A percentile compares a stretch with the other conserved stretches of the same genome.
These are phyloP conservation scores for Gobiocypris rarus DNA, from an alignment of 2,113 vertebrate species.

Conservation along the genomic window DNA sequence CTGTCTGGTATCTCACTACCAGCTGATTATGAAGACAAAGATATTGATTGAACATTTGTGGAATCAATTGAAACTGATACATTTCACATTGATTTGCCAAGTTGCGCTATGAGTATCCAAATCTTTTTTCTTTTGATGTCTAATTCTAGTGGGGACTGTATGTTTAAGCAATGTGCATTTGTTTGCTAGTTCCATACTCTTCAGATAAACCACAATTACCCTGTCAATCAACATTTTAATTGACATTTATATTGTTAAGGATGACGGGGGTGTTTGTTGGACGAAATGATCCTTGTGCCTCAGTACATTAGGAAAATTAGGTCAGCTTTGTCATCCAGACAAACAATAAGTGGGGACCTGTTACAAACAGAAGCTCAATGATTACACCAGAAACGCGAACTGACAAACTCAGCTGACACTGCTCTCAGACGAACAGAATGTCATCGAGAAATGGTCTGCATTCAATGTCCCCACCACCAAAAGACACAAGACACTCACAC, in stretches of 20 bases:
- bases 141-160: not conserved
- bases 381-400: constrained; percentile 59
- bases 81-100: not conserved
- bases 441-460: not conserved
- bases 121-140: not conserved
- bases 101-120: not conserved
- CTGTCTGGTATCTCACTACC: too few species aligned
- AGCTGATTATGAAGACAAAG: not conserved
- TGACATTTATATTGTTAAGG: not conserved
- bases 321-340: constrained; percentile 47
- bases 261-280: not conserved
- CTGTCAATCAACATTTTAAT: not conserved
- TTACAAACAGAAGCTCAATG: constrained; percentile 53
- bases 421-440: constrained; percentile 35
- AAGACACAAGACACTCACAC: constrained; percentile 9
- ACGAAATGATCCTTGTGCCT: not conserved
- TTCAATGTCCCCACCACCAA: not conserved
- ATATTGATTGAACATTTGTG: not conserved
- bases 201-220: not conserved
- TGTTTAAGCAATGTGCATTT: not conserved
- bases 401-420: constrained; percentile 65
- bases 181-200: not conserved
- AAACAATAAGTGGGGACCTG: constrained; percentile 48
- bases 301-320: not conserved
- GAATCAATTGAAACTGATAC: not conserved